Evolutionary conservation across 2,888 invertebrate species (phyloP), one percentile per base, ranked within the genome.

Genomic region (Falcaria lacertinaria): DNA sequence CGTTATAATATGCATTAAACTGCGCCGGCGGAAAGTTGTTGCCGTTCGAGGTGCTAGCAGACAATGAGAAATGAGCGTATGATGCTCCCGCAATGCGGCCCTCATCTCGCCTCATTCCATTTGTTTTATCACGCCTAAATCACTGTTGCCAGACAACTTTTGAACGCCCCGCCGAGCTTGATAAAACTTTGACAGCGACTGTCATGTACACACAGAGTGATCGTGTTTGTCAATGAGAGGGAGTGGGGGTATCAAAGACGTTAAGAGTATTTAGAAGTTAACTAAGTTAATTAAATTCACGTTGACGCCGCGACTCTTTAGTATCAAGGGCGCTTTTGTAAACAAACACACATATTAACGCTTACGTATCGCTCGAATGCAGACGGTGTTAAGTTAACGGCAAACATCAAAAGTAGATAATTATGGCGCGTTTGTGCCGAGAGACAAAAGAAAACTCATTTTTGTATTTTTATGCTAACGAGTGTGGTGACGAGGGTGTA

Each of bases 251-350:
- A 87, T 85, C 86, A 84, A 84, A 88, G 85, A 87, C 81, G 85
- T 84, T 84, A 86, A 86, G 88, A 87, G 86, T 87, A 81, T 89
- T 88, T 87, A 82, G 85, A 85, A 89, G 84, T 87, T 88, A 85
- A 83, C 82, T 81, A 87, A 87, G 84, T 88, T 89, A 89, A 89
- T 89, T 89, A 88, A 88, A 89, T 87, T 86, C 75, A 66, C 76
- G 80, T 79, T 77, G 75, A 73, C 83, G 73, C 69, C 69, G 74
- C 68, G 74, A 74, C 77, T 85, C 79, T 78, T 79, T 74, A 81
- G 81, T 77, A 79, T 76, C 81, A 85, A 84, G 86, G 79, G 83
- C 71, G 79, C 73, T 69, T 84, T 82, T 80, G 83, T 85, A 79
- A 80, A 80, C 79, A 84, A 75, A 76, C 74, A 71, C 74, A 84